Evolutionary conservation across 2,888 invertebrate genomes (phyloP).

Genomic region (Slavum lentiscoides): DNA sequence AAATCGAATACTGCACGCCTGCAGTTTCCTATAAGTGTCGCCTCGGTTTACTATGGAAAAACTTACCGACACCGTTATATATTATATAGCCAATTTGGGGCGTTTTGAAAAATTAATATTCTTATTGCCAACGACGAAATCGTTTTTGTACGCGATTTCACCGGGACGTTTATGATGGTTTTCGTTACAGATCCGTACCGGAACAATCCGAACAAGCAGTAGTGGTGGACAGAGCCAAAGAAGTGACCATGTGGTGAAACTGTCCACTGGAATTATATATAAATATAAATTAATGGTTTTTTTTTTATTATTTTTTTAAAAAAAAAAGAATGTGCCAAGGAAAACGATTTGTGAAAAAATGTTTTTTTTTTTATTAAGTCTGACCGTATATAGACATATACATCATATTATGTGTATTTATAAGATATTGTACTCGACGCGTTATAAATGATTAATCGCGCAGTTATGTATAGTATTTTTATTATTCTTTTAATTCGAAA

Average conservation of each 20-base stretch:
- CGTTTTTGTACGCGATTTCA: not conserved
- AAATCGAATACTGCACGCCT: too few relatives aligned
- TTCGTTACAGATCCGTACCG: not conserved
- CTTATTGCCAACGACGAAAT: not conserved
- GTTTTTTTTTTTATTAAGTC: slow-evolving; percentile 32
- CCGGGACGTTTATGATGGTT: not conserved
- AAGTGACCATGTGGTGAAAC: slow-evolving; percentile 46
- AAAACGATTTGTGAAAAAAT: slow-evolving; percentile 46
- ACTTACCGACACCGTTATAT: too few relatives aligned
- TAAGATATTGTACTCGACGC: not conserved
- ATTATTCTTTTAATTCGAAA: not conserved
- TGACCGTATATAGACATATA: slow-evolving; percentile 45
- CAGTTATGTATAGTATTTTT: not conserved
- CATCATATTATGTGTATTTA: not conserved
- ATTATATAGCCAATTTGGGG: too few relatives aligned
- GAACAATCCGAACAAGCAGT: slow-evolving; percentile 29
- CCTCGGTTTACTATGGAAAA: too few relatives aligned
- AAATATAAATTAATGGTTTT: too few relatives aligned
- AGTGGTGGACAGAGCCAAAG: slow-evolving; percentile 40
- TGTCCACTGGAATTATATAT: too few relatives aligned
- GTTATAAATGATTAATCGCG: slow-evolving; percentile 16
- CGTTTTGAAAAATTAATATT: too few relatives aligned
- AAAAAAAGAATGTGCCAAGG: slow-evolving; percentile 36
- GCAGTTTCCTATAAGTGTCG: too few relatives aligned
- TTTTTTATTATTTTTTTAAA: not conserved